A percentile compares a stretch with the other conserved stretches of the same genome.
phyloP scores from a whole-genome alignment of 2,888 invertebrate genomes.

The Lithophane socia region DNA sequence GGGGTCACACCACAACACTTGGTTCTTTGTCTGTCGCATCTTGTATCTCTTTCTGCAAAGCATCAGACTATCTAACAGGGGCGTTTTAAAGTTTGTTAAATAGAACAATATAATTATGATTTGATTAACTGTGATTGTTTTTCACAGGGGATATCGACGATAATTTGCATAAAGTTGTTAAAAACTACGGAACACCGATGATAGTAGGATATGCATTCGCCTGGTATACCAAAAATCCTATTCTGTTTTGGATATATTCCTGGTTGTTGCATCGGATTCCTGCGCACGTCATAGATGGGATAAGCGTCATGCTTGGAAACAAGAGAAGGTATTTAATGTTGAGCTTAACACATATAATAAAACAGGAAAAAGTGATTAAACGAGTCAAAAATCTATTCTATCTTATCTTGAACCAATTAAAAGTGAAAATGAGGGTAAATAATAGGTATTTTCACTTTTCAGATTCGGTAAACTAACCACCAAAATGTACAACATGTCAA shows the following conservation, averaged over 20 bases:
- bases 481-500: constrained; percentile 6
- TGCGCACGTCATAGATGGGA: constrained; percentile 18
- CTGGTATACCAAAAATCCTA: not conserved
- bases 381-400: not conserved
- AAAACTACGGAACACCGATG: not conserved
- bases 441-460: not conserved
- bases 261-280: constrained; percentile 34
- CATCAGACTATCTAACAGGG: not conserved
- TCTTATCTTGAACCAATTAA: not conserved
- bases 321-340: constrained; percentile 32
- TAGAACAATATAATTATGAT: not conserved
- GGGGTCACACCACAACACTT: not conserved
- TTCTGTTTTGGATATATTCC: constrained; percentile 27
- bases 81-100: too few relatives aligned
- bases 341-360: not conserved
- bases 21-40: not conserved
- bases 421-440: not conserved
- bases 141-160: not conserved
- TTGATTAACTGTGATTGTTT: not conserved
- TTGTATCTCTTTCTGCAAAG: not conserved
- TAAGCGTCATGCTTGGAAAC: constrained; percentile 10
- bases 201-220: not conserved
- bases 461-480: constrained; percentile 17
- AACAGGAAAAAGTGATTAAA: not conserved
- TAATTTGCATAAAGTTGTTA: accelerated